phyloP scores from a whole-genome alignment of 2,797 vertebrate genomes.

The Nyctalus aviator region DNA sequence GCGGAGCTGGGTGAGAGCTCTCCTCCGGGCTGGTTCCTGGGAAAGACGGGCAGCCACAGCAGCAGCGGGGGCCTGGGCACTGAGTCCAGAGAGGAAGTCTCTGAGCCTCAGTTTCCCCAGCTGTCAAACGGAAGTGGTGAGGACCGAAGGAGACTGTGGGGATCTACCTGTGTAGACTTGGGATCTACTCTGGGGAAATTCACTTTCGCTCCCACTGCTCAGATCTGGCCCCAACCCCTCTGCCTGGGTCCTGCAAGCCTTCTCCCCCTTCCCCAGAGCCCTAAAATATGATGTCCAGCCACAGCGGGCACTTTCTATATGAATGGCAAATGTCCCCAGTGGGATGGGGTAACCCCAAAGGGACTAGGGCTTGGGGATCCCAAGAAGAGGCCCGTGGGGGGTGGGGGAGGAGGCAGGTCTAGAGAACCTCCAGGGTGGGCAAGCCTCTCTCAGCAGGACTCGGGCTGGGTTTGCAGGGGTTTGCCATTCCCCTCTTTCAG shows the following conservation, averaged over 20 bases:
- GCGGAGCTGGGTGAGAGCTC: background rate
- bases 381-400: background rate
- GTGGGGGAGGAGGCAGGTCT: background rate
- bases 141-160: background rate
- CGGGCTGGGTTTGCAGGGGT: background rate
- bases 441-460: background rate
- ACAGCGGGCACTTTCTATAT: background rate
- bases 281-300: background rate
- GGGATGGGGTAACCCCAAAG: background rate
- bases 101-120: conserved; percentile 21
- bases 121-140: background rate
- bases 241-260: background rate
- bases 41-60: background rate
- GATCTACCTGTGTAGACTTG: background rate
- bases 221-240: background rate
- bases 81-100: background rate
- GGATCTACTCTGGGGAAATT: background rate
- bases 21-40: background rate
- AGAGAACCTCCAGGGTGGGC: background rate
- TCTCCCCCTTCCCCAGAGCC: background rate
- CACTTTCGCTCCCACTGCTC: background rate
- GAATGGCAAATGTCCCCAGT: background rate
- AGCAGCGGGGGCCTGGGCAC: background rate
- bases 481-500: background rate
- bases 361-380: too few species aligned